phyloP scores from a whole-genome alignment of 2,797 vertebrate species.

The Notolabrus celidotus region DNA sequence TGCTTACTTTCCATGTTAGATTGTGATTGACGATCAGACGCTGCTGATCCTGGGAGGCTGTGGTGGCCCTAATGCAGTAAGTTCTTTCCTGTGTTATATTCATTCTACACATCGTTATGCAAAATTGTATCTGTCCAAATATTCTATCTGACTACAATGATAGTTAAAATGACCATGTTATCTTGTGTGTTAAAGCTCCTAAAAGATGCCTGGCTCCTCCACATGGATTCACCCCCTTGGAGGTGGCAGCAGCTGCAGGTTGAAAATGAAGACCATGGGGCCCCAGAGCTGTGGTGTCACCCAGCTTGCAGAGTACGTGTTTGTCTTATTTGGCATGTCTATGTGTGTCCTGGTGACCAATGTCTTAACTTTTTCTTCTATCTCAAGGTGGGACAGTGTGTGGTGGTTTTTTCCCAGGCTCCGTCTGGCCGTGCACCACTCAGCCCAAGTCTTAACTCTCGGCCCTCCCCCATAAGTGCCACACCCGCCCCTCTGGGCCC shows the following conservation, averaged over 20 bases:
- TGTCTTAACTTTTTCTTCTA: conserved; percentile 20
- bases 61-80: conserved; percentile 97
- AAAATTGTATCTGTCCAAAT: background rate
- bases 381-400: conserved; percentile 94
- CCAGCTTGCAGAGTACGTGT: conserved; percentile 93
- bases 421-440: conserved; percentile 95
- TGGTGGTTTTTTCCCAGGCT: conserved; percentile 98
- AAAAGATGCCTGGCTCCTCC: conserved; percentile 97
- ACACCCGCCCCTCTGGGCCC: conserved; percentile 91
- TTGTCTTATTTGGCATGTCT: background rate
- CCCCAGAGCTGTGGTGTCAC: conserved; percentile 98
- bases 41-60: conserved; percentile 97
- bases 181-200: conserved; percentile 86
- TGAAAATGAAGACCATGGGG: conserved; percentile 96
- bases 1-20: conserved; percentile 80
- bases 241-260: conserved; percentile 97
- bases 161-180: rapidly evolving
- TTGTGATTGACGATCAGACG: conserved; percentile 93
- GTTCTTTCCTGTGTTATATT: conserved; percentile 59
- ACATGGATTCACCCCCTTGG: conserved; percentile 90
- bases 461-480: conserved; percentile 98
- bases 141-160: background rate
- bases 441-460: conserved; percentile 97
- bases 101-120: background rate
- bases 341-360: background rate